phyloP scores from a whole-genome alignment of 2,113 vertebrate genomes.

The Emydocephalus ijimae region DNA sequence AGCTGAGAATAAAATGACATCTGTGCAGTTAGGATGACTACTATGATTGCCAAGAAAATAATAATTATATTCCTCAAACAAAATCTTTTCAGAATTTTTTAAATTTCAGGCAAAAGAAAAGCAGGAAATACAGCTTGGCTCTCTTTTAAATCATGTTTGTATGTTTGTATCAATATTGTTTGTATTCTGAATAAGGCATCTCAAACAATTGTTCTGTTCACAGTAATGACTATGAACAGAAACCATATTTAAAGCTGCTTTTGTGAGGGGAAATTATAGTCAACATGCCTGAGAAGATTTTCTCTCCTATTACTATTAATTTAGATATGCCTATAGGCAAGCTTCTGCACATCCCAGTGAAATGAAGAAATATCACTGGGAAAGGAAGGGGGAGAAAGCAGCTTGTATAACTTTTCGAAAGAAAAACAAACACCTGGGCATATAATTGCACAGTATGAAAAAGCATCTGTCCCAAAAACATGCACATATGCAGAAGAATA shows the following conservation, averaged over 20 bases:
- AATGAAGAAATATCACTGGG: neutral
- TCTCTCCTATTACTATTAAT: neutral
- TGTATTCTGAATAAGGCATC: neutral
- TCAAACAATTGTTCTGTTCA: neutral
- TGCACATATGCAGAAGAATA: neutral
- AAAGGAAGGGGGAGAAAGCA: neutral
- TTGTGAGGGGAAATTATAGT: neutral
- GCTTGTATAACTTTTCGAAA: neutral
- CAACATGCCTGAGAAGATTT: neutral
- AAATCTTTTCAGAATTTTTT: neutral
- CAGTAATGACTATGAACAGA: neutral
- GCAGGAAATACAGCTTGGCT: neutral
- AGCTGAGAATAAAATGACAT: neutral
- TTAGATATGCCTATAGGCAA: neutral
- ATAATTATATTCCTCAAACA: slow-evolving; percentile 12
- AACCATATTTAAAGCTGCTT: neutral
- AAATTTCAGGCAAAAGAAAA: neutral
- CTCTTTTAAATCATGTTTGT: neutral
- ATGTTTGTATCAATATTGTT: neutral
- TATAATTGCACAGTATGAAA: neutral
- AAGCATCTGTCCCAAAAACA: neutral
- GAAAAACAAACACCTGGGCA: neutral
- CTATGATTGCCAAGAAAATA: slow-evolving; percentile 8
- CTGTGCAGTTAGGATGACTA: neutral
- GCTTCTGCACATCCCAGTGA: neutral